Evolutionary conservation across 2,888 invertebrate genomes (phyloP), one percentile per base, ranked within the genome.

Genomic region (Nipponacmea schrenckii): DNA sequence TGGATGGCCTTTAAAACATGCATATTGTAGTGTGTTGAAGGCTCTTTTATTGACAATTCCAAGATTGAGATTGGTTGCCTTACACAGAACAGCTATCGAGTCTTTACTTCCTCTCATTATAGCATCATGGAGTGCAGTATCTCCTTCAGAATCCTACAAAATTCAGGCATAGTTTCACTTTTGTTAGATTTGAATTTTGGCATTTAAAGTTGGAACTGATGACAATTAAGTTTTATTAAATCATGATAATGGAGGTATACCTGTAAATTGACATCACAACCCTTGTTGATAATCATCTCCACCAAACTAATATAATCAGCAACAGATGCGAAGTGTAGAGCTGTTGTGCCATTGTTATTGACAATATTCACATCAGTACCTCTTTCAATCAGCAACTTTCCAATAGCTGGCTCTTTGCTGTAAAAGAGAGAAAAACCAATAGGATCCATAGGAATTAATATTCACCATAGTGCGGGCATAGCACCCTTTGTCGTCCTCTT

Each of bases 91-190:
- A 75, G 94, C 93, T 12, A 94, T 92, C 39, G 94, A 94, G 80
- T 94, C 93, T 7, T 91, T 89, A 77, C 92, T 93, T 79, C 93
- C 93, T 83, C 93, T 94, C 68, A 74, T 93, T 27, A 95, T 94
- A 1, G 95, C 95, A 87, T 95, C 95, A 83, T 95, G 95, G 20
- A 95, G 87, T 0, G 94, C 93, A 0, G 95, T 95, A 84, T 95
- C 95, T 0, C 94, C 94, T 82, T 93, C 94, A 0, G 92, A 91
- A 87, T 94, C 94, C 90, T 93, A 86, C n/a, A 68, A 64, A 27
- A n/a, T n/a, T n/a, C n/a, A n/a, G n/a, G n/a, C 24, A 69, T 31
- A 2, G 24, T 24, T 0, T 24, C 27, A 45, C n/a, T 31, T 12
- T n/a, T 12, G 4, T 1, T 44, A 5, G 14, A 27, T 26, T 31